A percentile compares a stretch with the other conserved stretches of the same genome.
phyloP scores from a whole-genome alignment of 2,888 invertebrate species.

The Pyralis farinalis region DNA sequence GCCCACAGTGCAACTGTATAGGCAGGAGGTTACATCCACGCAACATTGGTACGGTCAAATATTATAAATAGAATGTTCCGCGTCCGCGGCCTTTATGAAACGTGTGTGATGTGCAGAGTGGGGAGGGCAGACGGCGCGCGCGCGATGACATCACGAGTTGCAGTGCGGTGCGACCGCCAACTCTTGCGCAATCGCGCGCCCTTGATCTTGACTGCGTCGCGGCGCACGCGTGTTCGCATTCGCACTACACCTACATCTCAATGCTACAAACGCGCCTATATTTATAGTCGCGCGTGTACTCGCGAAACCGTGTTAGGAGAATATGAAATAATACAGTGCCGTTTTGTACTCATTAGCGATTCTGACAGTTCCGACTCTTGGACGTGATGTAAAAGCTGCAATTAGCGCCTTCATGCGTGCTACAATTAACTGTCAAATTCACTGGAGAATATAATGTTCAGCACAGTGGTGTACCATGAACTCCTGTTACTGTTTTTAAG shows the following conservation, averaged over 20 bases:
- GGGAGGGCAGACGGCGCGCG: constrained; percentile 48
- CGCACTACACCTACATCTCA: constrained; percentile 55
- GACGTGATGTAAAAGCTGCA: constrained; percentile 36
- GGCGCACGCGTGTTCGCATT: constrained; percentile 71
- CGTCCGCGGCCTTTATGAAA: constrained; percentile 61
- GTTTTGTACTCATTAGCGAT: constrained; percentile 52
- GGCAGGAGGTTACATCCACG: constrained; percentile 14
- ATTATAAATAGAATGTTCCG: constrained; percentile 68
- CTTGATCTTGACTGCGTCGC: constrained; percentile 82
- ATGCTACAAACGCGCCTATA: constrained; percentile 61
- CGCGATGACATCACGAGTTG: constrained; percentile 74
- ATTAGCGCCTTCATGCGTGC: constrained; percentile 35
- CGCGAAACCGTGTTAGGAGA: constrained; percentile 60
- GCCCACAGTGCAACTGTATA: constrained; percentile 3
- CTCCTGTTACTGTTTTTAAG: no score
- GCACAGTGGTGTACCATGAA: constrained; percentile 4
- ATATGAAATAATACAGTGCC: constrained; percentile 46
- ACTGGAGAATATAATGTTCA: constrained; percentile 12
- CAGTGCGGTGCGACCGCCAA: constrained; percentile 74
- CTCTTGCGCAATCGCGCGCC: constrained; percentile 78
- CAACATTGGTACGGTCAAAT: constrained; percentile 31
- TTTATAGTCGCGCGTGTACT: constrained; percentile 70
- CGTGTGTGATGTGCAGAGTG: constrained; percentile 36
- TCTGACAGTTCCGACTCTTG: constrained; percentile 52
- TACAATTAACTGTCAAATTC: constrained; percentile 20